phyloP scores from a whole-genome alignment of 2,888 invertebrate species.

The Trypoxylon attenuatum region DNA sequence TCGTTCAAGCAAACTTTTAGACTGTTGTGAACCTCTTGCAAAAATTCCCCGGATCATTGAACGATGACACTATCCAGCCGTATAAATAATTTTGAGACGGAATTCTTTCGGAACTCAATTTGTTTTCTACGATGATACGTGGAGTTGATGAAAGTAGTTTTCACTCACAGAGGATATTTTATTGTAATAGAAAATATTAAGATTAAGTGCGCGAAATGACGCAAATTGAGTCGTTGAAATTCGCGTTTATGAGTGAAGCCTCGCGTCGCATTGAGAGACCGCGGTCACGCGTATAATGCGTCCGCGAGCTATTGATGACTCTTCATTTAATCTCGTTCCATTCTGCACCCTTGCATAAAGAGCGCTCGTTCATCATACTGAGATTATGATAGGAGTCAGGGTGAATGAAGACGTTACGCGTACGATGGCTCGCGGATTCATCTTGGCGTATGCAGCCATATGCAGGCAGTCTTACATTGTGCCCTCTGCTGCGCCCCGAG shows the following conservation, averaged over 20 bases:
- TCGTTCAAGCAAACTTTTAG: no score
- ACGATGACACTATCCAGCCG: no score
- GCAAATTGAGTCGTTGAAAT: slow-evolving; percentile 43
- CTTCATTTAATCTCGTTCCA: slow-evolving; percentile 64
- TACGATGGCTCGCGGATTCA: slow-evolving; percentile 54
- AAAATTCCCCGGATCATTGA: no score
- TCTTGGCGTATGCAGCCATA: slow-evolving; percentile 29
- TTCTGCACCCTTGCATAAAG: slow-evolving; percentile 64
- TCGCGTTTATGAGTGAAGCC: not conserved
- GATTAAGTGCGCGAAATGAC: not conserved
- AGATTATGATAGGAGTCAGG: slow-evolving; percentile 68
- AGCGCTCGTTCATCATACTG: slow-evolving; percentile 67
- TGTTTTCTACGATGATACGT: no score
- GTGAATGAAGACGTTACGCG: slow-evolving; percentile 68
- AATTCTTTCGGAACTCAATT: no score
- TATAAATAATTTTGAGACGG: no score
- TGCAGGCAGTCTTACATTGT: slow-evolving; percentile 13
- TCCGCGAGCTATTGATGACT: slow-evolving; percentile 59
- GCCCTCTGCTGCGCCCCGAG: slow-evolving; percentile 19
- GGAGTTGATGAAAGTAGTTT: no score
- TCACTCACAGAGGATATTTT: not conserved
- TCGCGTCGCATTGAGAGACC: not conserved
- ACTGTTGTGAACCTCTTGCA: no score
- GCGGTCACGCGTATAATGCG: slow-evolving; percentile 36
- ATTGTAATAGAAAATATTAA: not conserved